These are phyloP conservation scores for Nephila pilipes DNA, from an alignment of 1,140 invertebrate genomes.

Conservation along the genomic window DNA sequence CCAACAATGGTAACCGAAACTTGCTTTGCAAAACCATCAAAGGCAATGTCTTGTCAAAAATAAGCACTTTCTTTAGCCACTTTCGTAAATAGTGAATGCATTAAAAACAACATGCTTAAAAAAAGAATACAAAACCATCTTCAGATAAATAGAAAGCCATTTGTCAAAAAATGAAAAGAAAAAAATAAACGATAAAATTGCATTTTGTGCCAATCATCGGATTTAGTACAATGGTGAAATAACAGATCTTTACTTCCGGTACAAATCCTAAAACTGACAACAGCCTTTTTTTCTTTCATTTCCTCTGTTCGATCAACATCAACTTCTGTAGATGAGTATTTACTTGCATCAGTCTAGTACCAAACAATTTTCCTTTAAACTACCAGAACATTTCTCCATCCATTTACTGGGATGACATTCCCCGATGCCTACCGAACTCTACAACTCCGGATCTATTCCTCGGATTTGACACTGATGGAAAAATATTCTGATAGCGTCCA, in stretches of 20 bases:
- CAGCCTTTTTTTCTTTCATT: background rate
- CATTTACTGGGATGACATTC: background rate
- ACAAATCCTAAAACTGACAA: background rate
- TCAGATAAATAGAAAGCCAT: too few relatives aligned
- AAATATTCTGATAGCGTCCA: slow-evolving; percentile 32
- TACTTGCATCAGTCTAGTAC: background rate
- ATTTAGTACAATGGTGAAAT: background rate
- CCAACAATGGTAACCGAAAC: too few relatives aligned
- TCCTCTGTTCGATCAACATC: background rate
- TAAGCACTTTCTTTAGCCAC: too few relatives aligned
- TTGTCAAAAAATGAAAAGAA: background rate
- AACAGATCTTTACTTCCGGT: background rate
- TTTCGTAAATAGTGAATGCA: too few relatives aligned
- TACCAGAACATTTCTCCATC: background rate
- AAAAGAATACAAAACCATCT: too few relatives aligned
- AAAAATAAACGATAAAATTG: background rate
- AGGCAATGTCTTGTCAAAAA: too few relatives aligned
- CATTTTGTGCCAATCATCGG: background rate
- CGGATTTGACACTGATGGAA: slow-evolving; percentile 16
- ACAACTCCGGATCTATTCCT: background rate
- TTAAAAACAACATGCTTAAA: too few relatives aligned
- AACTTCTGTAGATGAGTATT: background rate
- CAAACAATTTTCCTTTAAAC: background rate
- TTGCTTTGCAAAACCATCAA: too few relatives aligned
- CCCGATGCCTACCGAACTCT: background rate